These are phyloP conservation scores for Dasyornis broadbenti DNA, from an alignment of 2,113 vertebrate genomes.

Conservation along the genomic window DNA sequence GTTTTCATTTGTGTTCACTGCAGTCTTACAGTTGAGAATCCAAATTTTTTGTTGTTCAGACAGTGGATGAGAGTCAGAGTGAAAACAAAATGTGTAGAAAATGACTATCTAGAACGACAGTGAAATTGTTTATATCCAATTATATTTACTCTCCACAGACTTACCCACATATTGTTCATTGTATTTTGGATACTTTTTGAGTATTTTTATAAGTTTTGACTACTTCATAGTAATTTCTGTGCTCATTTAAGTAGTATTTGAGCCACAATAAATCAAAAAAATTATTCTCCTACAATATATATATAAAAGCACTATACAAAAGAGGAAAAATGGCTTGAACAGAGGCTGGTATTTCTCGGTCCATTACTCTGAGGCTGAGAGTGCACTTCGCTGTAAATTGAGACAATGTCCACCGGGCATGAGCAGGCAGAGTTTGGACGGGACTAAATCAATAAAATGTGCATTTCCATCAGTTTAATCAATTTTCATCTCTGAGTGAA, in stretches of 20 bases:
- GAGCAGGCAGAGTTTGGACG: background rate
- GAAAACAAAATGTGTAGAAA: background rate
- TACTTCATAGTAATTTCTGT: background rate
- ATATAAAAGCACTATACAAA: background rate
- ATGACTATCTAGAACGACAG: background rate
- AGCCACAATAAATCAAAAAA: background rate
- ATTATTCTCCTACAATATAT: background rate
- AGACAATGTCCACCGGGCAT: background rate
- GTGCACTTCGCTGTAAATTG: background rate
- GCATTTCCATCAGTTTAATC: conserved; percentile 31
- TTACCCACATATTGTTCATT: background rate
- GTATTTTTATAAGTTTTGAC: background rate
- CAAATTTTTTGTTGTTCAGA: background rate
- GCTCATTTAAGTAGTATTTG: background rate
- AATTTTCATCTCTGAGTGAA: conserved; percentile 35
- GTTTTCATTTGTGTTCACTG: background rate
- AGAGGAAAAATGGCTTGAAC: background rate
- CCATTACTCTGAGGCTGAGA: background rate
- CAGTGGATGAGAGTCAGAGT: background rate
- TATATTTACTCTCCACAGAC: background rate
- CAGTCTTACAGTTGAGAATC: background rate
- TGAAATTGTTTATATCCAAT: background rate
- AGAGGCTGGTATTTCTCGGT: background rate
- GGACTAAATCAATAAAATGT: conserved; percentile 18
- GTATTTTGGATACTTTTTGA: background rate